phyloP scores from a whole-genome alignment of 30 jellyfish, hydroid and myxozoan species.

The Hydra vulgaris region DNA sequence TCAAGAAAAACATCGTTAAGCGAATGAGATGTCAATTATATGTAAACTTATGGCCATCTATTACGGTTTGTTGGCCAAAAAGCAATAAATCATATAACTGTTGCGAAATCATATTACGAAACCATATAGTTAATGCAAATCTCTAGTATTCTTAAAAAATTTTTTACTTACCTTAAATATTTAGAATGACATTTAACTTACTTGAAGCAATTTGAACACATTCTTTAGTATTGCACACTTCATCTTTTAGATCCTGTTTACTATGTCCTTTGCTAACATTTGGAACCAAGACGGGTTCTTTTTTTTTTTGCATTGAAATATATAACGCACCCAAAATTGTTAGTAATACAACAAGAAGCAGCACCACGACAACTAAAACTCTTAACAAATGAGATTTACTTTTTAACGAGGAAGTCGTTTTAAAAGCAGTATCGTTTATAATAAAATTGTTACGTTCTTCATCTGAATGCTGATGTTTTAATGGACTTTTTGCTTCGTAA shows the following conservation, averaged over 20 bases:
- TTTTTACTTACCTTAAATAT: too few species aligned
- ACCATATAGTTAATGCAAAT: too few species aligned
- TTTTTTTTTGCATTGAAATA: background rate
- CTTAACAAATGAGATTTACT: background rate
- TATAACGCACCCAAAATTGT: background rate
- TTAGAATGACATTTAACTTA: too few species aligned
- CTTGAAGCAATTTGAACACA: slow-evolving; percentile 35
- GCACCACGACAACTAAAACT: background rate
- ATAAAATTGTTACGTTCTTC: background rate
- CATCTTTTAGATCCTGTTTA: background rate
- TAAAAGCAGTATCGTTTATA: background rate
- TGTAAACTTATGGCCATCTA: too few species aligned
- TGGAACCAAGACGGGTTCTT: background rate
- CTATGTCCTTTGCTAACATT: background rate
- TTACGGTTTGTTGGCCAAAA: too few species aligned
- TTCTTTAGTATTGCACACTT: slow-evolving; percentile 13
- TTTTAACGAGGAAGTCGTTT: background rate
- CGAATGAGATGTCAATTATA: too few species aligned
- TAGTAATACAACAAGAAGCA: background rate
- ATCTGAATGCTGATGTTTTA: background rate
- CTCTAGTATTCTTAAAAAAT: too few species aligned
- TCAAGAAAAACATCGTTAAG: too few species aligned
- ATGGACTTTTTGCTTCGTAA: background rate
- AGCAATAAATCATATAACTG: too few species aligned
- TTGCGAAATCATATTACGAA: too few species aligned